Evolutionary conservation across 2,888 invertebrate genomes (phyloP), one percentile per base, ranked within the genome.

Genomic region (Petrolisthes cinctipes): DNA sequence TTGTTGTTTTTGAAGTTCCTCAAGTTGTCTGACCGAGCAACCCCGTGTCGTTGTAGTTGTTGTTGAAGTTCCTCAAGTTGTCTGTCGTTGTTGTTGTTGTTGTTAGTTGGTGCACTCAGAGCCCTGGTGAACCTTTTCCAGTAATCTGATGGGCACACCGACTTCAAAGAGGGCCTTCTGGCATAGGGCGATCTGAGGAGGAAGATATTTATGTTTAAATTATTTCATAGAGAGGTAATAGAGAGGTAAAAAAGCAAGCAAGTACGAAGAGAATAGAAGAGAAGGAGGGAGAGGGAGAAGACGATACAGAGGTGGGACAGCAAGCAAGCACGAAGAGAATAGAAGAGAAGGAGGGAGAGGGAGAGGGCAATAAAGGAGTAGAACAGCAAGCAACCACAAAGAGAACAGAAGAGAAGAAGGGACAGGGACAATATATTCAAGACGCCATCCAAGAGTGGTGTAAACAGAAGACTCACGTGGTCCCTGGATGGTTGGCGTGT

Each of bases 241-340:
- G 17, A 61, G 17, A 61, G 11, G 17, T 61, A 61, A 61, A 14
- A 61, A 61, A 61, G 17, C 17, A 61, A 61, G 17, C 17, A 37
- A 37, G 37, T 37, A 37, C 37, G 1, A 37, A 37, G 37, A 66
- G 3, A 66, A 17, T 14, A 3, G 66, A 66, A 17, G 71, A 71
- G 71, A 20, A 71, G 71, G 71, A 71, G 71, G 71, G 20, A 20
- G 71, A 71, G 71, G 71, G 23, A n/a, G n/a, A 71, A 71, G 71
- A 71, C n/a, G 71, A n/a, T 20, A 17, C 6, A 23, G n/a, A n/a
- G 23, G 3, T 7, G n/a, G 23, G 23, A 23, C 6, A 71, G 14
- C n/a, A 17, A 6, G 6, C 23, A 23, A 71, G n/a, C 20, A 71
- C 6, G 5, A 71, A n/a, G 71, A 71, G n/a, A n/a, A 71, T 1